Conservation (phyloP, 2,113 vertebrate species). For the Sterrhoptilus dennistouni region DNA sequence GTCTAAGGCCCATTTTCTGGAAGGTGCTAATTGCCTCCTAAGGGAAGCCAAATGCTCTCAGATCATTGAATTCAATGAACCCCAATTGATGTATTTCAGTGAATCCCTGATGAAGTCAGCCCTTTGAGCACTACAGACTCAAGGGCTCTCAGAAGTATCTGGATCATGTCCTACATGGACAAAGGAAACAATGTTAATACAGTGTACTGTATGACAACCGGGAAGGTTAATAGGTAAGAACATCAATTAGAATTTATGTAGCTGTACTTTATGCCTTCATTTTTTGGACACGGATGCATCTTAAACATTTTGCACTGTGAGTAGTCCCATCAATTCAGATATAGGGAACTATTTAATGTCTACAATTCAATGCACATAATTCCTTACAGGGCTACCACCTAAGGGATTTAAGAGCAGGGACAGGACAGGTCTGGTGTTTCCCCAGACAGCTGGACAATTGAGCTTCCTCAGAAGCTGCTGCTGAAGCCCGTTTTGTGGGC, state of each 20-base stretch:
- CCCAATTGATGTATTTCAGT: slow-evolving; percentile 32
- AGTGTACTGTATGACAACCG: neutral
- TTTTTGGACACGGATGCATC: neutral
- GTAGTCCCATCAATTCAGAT: neutral
- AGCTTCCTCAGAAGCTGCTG: neutral
- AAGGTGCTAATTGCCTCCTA: slow-evolving; percentile 57
- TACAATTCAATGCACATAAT: neutral
- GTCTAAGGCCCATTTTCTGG: slow-evolving; percentile 13
- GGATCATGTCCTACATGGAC: neutral
- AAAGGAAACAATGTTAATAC: neutral
- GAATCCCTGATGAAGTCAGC: slow-evolving; percentile 38
- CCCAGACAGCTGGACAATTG: neutral
- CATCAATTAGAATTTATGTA: slow-evolving; percentile 6
- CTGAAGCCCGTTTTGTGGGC: neutral
- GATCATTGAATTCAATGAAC: slow-evolving; percentile 49
- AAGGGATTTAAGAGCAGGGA: neutral
- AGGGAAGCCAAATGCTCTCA: slow-evolving; percentile 43
- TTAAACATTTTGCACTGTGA: neutral
- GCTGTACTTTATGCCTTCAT: neutral
- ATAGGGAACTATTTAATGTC: neutral
- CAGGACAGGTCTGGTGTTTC: neutral
- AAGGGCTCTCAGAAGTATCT: neutral
- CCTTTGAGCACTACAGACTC: neutral
- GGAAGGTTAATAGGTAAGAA: slow-evolving; percentile 15
- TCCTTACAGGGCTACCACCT: neutral